Evolutionary conservation across 2,797 vertebrate species (phyloP).

Genomic region (Girardinus metallicus): DNA sequence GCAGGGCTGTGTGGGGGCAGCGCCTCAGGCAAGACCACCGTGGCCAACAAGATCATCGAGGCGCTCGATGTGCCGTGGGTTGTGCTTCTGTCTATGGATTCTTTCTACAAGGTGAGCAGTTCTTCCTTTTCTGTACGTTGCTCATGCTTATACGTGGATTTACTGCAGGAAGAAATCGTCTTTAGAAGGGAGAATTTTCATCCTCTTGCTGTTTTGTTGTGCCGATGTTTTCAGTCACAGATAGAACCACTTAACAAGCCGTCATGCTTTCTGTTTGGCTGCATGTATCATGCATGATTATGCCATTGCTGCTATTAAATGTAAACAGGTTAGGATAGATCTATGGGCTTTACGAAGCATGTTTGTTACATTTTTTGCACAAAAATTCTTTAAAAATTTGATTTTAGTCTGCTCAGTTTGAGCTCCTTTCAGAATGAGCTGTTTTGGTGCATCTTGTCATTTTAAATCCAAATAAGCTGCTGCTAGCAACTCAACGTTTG

Average conservation of each 20-base stretch:
- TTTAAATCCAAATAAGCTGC: too few species aligned
- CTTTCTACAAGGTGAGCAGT: conserved; percentile 92
- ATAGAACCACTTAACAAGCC: background rate
- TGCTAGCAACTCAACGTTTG: too few species aligned
- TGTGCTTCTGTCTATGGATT: conserved; percentile 95
- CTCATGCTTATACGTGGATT: conserved; percentile 14
- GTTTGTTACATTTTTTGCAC: too few species aligned
- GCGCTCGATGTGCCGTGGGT: conserved; percentile 97
- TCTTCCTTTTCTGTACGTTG: conserved; percentile 9
- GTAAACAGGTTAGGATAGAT: background rate
- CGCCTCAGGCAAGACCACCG: conserved; percentile 96
- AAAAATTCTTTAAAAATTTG: too few species aligned
- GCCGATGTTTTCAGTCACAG: conserved; percentile 5
- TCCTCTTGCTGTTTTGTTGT: conserved; percentile 6
- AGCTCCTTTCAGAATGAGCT: too few species aligned
- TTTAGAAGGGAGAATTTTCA: conserved; percentile 3
- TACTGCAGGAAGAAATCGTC: conserved; percentile 10
- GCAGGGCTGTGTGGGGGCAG: conserved; percentile 95
- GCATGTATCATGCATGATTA: background rate
- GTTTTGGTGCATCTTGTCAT: too few species aligned
- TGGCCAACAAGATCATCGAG: conserved; percentile 97
- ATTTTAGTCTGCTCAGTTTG: too few species aligned
- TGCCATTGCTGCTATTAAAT: background rate
- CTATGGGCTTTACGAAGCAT: too few species aligned
- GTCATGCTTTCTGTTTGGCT: background rate